Evolutionary conservation across 2,113 vertebrate genomes (phyloP).

Genomic region (Pachycephala philippinensis): DNA sequence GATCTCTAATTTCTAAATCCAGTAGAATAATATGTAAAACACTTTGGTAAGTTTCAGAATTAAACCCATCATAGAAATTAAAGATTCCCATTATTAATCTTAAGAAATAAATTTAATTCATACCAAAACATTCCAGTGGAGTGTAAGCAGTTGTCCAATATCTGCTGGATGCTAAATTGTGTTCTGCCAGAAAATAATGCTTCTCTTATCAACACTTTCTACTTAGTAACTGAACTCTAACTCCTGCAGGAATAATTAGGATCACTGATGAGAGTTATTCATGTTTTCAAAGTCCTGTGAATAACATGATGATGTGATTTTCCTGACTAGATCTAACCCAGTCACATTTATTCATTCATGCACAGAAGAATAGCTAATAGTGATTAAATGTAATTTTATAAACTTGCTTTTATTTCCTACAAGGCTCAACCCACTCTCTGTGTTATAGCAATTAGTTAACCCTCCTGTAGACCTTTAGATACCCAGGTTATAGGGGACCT

Average conservation of each 20-base stretch:
- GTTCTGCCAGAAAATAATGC: constrained; percentile 8
- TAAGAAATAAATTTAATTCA: background rate
- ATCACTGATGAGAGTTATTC: background rate
- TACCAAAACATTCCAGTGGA: background rate
- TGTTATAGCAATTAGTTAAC: background rate
- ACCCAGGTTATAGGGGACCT: background rate
- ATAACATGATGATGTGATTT: constrained; percentile 40
- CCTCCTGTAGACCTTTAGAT: background rate
- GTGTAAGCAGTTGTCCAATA: background rate
- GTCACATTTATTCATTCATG: background rate
- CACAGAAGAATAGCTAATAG: background rate
- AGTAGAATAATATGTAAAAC: background rate
- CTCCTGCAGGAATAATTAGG: constrained; percentile 44
- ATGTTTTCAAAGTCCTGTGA: constrained; percentile 6
- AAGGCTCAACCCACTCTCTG: background rate
- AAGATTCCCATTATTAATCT: background rate
- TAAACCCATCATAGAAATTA: background rate
- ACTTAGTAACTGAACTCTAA: background rate
- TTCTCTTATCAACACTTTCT: constrained; percentile 19
- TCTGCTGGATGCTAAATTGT: background rate
- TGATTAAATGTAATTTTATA: background rate
- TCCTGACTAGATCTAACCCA: constrained; percentile 27
- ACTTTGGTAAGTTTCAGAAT: background rate
- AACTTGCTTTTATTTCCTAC: background rate
- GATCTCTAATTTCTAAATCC: background rate